Evolutionary conservation across 2,888 invertebrate species (phyloP).

Genomic region (Plebejus melissa): DNA sequence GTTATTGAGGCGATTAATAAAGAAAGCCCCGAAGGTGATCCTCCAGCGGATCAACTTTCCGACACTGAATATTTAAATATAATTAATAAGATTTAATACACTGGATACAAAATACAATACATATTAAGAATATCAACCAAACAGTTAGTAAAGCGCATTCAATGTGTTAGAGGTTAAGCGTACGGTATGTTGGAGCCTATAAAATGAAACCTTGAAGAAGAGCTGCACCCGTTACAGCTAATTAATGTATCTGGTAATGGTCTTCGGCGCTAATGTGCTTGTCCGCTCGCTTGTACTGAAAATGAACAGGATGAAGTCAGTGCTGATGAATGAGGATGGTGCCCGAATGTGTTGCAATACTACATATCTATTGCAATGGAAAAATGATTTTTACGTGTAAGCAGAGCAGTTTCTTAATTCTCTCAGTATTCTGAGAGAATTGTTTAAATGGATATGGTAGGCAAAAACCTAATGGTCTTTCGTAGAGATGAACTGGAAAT

Average conservation of each 20-base stretch:
- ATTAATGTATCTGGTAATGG: slow-evolving; percentile 54
- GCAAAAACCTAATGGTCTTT: background rate
- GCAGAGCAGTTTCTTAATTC: background rate
- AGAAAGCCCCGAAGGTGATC: slow-evolving; percentile 22
- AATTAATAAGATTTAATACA: background rate
- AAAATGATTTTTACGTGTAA: background rate
- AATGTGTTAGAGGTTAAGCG: slow-evolving; percentile 50
- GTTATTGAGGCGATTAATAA: slow-evolving; percentile 20
- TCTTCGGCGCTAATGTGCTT: slow-evolving; percentile 71
- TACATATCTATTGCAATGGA: slow-evolving; percentile 18
- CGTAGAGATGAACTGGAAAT: too few relatives aligned
- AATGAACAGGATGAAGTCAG: slow-evolving; percentile 64
- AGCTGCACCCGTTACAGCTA: slow-evolving; percentile 55
- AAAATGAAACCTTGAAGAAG: slow-evolving; percentile 65
- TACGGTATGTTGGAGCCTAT: slow-evolving; percentile 54
- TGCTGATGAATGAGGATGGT: slow-evolving; percentile 34
- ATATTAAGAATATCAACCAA: slow-evolving; percentile 19
- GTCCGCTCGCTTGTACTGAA: slow-evolving; percentile 76
- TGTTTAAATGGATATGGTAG: background rate
- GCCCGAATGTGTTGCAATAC: slow-evolving; percentile 7
- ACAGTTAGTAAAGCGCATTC: slow-evolving; percentile 61
- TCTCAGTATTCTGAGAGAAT: background rate
- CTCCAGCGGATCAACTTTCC: background rate
- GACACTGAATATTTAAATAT: background rate
- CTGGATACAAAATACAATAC: background rate